Evolutionary conservation across 2,797 vertebrate species (phyloP), one percentile per base, ranked within the genome.

Genomic region (Streptopelia turtur): DNA sequence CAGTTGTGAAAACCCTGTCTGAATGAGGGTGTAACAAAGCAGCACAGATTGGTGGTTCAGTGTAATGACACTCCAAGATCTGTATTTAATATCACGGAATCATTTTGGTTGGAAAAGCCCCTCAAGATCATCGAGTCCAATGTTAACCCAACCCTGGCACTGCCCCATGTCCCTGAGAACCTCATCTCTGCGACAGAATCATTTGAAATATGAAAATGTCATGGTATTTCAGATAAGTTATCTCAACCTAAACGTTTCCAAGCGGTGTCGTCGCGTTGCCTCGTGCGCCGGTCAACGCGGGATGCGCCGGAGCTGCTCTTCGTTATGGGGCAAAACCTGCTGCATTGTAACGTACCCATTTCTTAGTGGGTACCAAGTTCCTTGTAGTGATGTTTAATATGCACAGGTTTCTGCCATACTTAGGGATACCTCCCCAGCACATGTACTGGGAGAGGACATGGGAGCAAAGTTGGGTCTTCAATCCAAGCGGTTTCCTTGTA

Each of bases 1-100:
- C 0, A 1, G 9, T 37, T 64, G 75, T 1, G 2, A 47, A 47
- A 8, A 22, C 7, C 11, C 23, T 1, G 2, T 45, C 25, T 50
- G 39, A 16, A 47, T 8, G 25, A 23, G 21, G 4, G 27, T 10
- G 23, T 47, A 31, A 6, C 37, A 33, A 49, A 60, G 13, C 59
- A 49, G 37, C 56, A 31, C 39, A 28, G 61, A 50, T 74, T n/a
- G 28, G 57, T 2, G 2, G 35, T 25, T 56, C 35, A 10, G 14
- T 3, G 0, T 12, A 5, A 37, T 9, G 39, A 24, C 63, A 30
- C 43, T 9, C 35, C 13, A 16, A 43, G 33, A 41, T 77, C 31
- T 45, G 20, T 45, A 20, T 45, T 18, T 45, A 45, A 17, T 20
- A 45, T 45, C 43, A 45, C 9, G 43, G 43, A 45, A 20, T 45